Conservation (phyloP, 2,113 vertebrate genomes). For the Tachysurus vachellii region DNA sequence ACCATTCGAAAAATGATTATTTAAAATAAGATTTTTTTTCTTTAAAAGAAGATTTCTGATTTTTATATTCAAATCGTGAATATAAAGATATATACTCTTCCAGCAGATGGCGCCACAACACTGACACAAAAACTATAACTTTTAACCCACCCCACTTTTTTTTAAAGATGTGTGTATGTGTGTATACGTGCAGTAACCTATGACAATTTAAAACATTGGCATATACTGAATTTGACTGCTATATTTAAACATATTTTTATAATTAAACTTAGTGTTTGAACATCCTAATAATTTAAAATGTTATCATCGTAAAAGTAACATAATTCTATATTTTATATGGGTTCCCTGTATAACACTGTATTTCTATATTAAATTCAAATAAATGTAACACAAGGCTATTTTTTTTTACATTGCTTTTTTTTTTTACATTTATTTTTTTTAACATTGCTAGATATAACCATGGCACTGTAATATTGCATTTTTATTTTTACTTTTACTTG, state of each 20-base stretch:
- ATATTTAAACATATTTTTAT: background rate
- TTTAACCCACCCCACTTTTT: background rate
- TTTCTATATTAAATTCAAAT: background rate
- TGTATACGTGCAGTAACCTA: background rate
- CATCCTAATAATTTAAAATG: background rate
- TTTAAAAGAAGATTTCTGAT: too few relatives aligned
- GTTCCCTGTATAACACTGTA: background rate
- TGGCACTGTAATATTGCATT: background rate
- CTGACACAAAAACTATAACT: background rate
- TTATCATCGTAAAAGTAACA: background rate
- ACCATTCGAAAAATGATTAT: background rate
- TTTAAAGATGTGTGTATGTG: background rate
- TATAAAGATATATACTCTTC: background rate
- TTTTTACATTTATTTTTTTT: background rate
- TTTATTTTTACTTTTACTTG: background rate
- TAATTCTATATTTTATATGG: background rate
- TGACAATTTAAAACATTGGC: background rate
- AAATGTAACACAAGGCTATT: background rate
- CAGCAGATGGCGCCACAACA: constrained; percentile 32
- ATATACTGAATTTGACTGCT: background rate
- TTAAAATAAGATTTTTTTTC: background rate
- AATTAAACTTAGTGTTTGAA: too few relatives aligned
- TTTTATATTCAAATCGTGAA: background rate
- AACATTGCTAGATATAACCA: background rate
- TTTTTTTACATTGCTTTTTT: background rate